Conservation (phyloP, 37 sponge, comb jelly and placozoan genomes). For the Haliclona indistincta region DNA sequence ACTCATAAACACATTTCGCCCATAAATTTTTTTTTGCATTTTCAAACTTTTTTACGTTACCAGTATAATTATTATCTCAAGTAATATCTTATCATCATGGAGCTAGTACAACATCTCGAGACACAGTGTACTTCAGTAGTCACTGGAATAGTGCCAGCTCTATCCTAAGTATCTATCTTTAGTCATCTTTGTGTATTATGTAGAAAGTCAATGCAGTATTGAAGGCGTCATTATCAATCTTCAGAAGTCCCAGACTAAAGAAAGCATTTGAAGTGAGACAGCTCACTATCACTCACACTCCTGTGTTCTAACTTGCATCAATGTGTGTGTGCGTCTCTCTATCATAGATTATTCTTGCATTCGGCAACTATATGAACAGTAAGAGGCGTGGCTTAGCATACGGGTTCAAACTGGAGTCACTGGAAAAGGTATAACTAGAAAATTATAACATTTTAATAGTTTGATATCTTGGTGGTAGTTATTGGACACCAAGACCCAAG, state of each 20-base stretch:
- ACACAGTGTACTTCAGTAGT: too few species aligned
- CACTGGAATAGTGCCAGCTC: too few species aligned
- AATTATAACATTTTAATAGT: background rate
- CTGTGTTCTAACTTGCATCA: too few species aligned
- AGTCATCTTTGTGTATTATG: too few species aligned
- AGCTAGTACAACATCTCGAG: too few species aligned
- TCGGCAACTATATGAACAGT: slow-evolving; percentile 95
- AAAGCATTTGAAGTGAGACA: slow-evolving; percentile 76
- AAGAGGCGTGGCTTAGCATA: slow-evolving; percentile 67
- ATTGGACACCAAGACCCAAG: slow-evolving; percentile 52
- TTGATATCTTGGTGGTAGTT: slow-evolving; percentile 23
- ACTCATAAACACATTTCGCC: too few species aligned
- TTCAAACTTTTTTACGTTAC: too few species aligned
- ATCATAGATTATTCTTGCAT: slow-evolving; percentile 77
- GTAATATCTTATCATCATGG: too few species aligned
- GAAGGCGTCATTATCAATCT: slow-evolving; percentile 67
- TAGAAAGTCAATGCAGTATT: slow-evolving; percentile 75
- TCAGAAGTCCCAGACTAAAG: slow-evolving; percentile 69
- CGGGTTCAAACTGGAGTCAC: slow-evolving; percentile 82
- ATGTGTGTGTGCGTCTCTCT: background rate
- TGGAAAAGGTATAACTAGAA: slow-evolving; percentile 51
- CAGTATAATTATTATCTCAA: too few species aligned
- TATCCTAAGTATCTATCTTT: too few species aligned
- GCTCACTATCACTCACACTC: background rate
- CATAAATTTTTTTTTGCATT: background rate